phyloP scores from a whole-genome alignment of 2,888 invertebrate species.

The Beris chalybata region DNA sequence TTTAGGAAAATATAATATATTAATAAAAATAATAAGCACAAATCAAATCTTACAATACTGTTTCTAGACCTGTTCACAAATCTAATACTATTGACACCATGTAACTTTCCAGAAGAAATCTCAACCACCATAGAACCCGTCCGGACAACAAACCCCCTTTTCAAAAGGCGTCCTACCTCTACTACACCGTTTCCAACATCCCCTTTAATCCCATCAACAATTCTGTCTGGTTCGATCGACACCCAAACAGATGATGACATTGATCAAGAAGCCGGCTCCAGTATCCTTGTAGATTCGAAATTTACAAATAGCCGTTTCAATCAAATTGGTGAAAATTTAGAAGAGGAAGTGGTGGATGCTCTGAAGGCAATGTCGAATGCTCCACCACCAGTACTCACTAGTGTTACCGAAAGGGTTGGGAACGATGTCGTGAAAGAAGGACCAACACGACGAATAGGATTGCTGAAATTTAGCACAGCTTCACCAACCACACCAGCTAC shows the following conservation, averaged over 20 bases:
- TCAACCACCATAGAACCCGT: slow-evolving; percentile 46
- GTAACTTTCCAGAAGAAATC: no score
- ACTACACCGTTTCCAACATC: slow-evolving; percentile 42
- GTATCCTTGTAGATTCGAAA: slow-evolving; percentile 49
- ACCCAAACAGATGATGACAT: slow-evolving; percentile 41
- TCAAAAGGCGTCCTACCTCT: slow-evolving; percentile 53
- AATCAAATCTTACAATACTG: no score
- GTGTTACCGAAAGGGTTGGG: background rate
- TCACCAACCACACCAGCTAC: background rate
- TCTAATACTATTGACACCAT: no score
- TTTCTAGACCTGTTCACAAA: no score
- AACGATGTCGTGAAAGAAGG: slow-evolving; percentile 13
- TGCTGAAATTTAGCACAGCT: slow-evolving; percentile 3
- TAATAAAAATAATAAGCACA: no score
- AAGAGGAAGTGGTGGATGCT: slow-evolving; percentile 41
- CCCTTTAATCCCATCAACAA: slow-evolving; percentile 41
- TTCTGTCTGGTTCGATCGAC: slow-evolving; percentile 37
- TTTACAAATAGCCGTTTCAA: slow-evolving; percentile 46
- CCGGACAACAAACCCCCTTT: slow-evolving; percentile 54
- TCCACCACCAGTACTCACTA: slow-evolving; percentile 35
- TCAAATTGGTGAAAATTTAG: slow-evolving; percentile 46
- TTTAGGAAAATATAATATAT: no score
- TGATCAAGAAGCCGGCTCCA: slow-evolving; percentile 54
- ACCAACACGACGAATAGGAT: slow-evolving; percentile 29
- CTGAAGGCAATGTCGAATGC: slow-evolving; percentile 44